Percentiles rank a stretch among this genome's conserved stretches.
These are phyloP conservation scores for Prosapia bicincta DNA, from an alignment of 2,888 invertebrate species.

Conservation along the genomic window DNA sequence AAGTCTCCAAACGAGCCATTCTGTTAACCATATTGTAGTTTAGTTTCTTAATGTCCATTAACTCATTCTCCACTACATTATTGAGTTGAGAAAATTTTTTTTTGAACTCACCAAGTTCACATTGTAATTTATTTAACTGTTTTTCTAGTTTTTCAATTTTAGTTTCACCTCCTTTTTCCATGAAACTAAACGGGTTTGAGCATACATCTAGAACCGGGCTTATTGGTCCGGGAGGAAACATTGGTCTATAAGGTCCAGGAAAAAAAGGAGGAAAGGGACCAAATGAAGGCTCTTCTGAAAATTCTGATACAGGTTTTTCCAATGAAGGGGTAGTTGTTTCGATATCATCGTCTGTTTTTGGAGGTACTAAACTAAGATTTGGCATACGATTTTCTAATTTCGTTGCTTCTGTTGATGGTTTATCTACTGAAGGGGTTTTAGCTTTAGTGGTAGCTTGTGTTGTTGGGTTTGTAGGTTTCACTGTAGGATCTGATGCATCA, in stretches of 20 bases:
- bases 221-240: background rate
- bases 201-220: constrained; percentile 13
- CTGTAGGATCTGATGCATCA: background rate
- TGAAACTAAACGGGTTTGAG: constrained; percentile 16
- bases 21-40: constrained; percentile 6
- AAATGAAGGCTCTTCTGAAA: constrained; percentile 15
- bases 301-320: constrained; percentile 16
- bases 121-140: constrained; percentile 11
- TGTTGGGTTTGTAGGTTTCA: background rate
- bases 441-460: constrained; percentile 6
- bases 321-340: constrained; percentile 4
- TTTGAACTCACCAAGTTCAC: constrained; percentile 6
- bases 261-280: constrained; percentile 13
- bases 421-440: background rate
- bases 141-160: constrained; percentile 10
- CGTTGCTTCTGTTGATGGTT: constrained; percentile 9
- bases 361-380: background rate
- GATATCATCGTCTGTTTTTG: constrained; percentile 4
- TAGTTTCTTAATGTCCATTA: constrained; percentile 15
- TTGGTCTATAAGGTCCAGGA: constrained; percentile 11
- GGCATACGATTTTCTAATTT: constrained; percentile 7
- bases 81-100: background rate
- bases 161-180: constrained; percentile 7
- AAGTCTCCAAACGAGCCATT: constrained; percentile 7
- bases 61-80: constrained; percentile 6